phyloP scores from a whole-genome alignment of 2,113 vertebrate genomes.

The Mionectes macconnelli region DNA sequence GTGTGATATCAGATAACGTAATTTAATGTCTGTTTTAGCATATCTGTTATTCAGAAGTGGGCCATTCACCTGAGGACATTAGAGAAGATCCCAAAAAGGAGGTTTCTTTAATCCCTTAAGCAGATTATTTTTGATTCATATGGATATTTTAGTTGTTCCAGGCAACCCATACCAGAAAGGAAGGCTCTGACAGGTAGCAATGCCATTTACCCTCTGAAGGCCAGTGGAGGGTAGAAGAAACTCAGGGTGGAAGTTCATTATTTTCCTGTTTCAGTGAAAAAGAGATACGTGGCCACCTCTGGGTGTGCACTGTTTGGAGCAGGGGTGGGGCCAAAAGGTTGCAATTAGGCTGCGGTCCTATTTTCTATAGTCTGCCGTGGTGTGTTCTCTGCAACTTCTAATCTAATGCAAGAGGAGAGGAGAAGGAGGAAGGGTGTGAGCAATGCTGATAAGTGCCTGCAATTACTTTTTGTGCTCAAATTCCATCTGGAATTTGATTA shows the following conservation, averaged over 20 bases:
- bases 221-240: background rate
- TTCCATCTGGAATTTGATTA: background rate
- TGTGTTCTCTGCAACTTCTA: background rate
- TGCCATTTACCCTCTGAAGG: background rate
- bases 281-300: background rate
- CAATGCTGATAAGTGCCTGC: background rate
- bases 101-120: background rate
- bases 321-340: background rate
- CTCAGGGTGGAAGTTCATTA: background rate
- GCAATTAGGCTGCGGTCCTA: background rate
- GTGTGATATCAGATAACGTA: background rate
- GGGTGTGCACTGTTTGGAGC: background rate
- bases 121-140: background rate
- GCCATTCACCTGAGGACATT: background rate
- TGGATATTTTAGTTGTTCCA: background rate
- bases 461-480: background rate
- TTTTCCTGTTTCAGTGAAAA: background rate
- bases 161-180: background rate
- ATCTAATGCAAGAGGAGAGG: background rate
- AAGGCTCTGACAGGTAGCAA: background rate
- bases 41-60: background rate
- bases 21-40: background rate
- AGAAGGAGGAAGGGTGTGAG: background rate
- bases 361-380: background rate
- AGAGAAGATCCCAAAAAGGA: background rate